Base-by-base conservation (phyloP, 2,888 invertebrate species). In the Diarsia brunnea region DNA sequence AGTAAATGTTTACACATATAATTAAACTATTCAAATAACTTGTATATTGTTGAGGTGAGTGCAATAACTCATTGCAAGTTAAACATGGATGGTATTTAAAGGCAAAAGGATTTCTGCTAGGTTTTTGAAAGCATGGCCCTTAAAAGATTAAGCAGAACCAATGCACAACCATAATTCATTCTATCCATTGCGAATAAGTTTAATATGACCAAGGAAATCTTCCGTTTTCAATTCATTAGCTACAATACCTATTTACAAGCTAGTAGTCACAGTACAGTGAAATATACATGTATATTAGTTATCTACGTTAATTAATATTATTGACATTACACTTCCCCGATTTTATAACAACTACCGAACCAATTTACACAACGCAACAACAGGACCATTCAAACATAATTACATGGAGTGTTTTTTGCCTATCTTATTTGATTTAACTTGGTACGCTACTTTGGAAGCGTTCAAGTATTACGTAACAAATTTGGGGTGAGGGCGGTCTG, bases 251-350 rank as follows among this genome's bases (percentile, higher is more conserved):
- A 11, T 53, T 64, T 63, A 61, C 21, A 82, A 69, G 43, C 43
- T 61, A 60, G 5, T 38, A 79, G 45, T 69, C n/a, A 82, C 76
- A 27, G 31, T 47, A 58, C 55, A 68, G 60, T 60, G 27, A 72
- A 72, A 83, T 78, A 82, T 79, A 84, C 84, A 79, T n/a, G 43
- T 63, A 60, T 49, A 60, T 73, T 69, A 69, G 45, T 67, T 63
- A 55, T 27, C 69, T 78, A 78, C 43, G 63, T 45, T 77, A 73
- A 68, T 78, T 76, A 69, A 75, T 80, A 73, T 70, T 47, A 66
- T 64, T 27, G 31, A 80, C 64, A 79, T 86, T 79, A 83, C 80
- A 84, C 84, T 55, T 69, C 73, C 61, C 79, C 75, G 75, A 67
- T 76, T 82, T 64, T 31, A 53, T 69, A 47, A 79, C n/a, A 72